Percentiles rank a stretch among this genome's conserved stretches.
Evolutionary conservation across 2,888 invertebrate species (phyloP).

Genomic region (Lampropteryx suffumata): DNA sequence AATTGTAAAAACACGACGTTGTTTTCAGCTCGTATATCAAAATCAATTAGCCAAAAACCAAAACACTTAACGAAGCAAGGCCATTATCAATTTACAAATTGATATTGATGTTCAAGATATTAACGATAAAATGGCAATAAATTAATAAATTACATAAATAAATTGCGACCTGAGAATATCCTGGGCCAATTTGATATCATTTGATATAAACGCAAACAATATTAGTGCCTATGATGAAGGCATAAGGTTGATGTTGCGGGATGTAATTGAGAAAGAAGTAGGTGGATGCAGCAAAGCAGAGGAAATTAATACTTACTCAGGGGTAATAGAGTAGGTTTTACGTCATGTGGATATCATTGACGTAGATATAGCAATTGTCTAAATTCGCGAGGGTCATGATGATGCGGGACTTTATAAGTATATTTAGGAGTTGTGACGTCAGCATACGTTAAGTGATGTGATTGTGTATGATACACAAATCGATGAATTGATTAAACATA

Average conservation of each 20-base stretch:
- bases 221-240: neutral
- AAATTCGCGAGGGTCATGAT: slow-evolving; percentile 19
- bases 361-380: slow-evolving; percentile 19
- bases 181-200: slow-evolving; percentile 8
- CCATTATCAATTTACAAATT: slow-evolving; percentile 3
- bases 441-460: neutral
- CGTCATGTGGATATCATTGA: neutral
- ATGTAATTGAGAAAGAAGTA: neutral
- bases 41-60: neutral
- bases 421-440: slow-evolving; percentile 6
- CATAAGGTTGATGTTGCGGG: neutral
- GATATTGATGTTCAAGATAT: slow-evolving; percentile 7
- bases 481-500: neutral
- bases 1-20: no score
- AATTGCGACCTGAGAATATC: slow-evolving; percentile 4
- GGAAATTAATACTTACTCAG: neutral
- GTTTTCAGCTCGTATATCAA: neutral
- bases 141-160: neutral
- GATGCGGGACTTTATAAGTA: slow-evolving; percentile 4
- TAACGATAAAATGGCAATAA: no score
- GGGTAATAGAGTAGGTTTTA: slow-evolving; percentile 2
- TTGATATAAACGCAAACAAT: slow-evolving; percentile 2
- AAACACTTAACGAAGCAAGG: neutral
- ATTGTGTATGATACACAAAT: neutral
- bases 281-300: neutral